Base-by-base conservation (phyloP, 2,888 invertebrate species). In the Dryobotodes eremita region DNA sequence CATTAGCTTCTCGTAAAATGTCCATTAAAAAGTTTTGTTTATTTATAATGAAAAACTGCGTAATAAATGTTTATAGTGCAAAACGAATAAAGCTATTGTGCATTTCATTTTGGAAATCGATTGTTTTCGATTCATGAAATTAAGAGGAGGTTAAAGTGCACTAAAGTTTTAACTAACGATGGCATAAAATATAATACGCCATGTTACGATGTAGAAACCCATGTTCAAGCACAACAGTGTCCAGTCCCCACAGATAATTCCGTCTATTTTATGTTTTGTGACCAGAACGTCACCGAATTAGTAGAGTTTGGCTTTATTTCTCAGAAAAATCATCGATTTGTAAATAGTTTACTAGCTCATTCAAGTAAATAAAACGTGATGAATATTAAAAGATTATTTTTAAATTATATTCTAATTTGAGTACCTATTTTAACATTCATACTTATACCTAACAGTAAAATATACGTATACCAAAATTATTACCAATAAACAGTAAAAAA, bases 371-470 rank as follows among this genome's bases (percentile, higher is more conserved):
- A 50, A 73, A n/a, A 74, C 3, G 57, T 26, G 8, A 57, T 59
- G 17, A 61, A 46, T 42, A 31, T 46, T 42, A n/a, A 79, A 42
- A 42, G 7, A 17, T 53, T 46, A 23, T 31, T 26, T 62, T 53
- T 48, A 26, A 59, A 26, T n/a, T 53, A 0, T 55, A 20, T 62
- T 55, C 46, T 42, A 64, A 68, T 31, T 10, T 13, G 31, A 31
- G 31, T 26, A 59, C 15, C 26, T 26, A 23, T 26, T 65, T 72
- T 50, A 53, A 70, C 1, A 46, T 26, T 17, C 50, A 36, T 46
- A 57, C 7, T 13, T 57, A 36, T 62, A 69, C 23, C 50, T 50
- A 85, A 86, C 85, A 87, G 88, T 77, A 86, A 86, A 86, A 82
- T 68, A 42, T 31, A 57, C 6, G 36, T 46, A 36, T 42, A 66